Conservation (phyloP, 1,140 invertebrate species). For the Andricus grossulariae region DNA sequence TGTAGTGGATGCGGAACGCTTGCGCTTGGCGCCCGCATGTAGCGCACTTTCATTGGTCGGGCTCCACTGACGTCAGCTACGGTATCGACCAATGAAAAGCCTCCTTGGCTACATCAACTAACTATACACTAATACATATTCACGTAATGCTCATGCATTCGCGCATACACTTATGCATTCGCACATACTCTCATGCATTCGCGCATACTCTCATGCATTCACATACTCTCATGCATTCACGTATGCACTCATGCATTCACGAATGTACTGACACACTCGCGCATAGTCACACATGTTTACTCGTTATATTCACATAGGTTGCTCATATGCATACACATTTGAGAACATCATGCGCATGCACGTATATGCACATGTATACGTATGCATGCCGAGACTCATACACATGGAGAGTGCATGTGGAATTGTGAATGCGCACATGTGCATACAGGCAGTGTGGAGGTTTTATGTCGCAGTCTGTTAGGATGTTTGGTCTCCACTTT, state of each 20-base stretch:
- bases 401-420: background rate
- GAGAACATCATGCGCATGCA: background rate
- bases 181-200: no score
- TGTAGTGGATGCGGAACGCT: slow-evolving; percentile 12
- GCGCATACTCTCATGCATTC: background rate
- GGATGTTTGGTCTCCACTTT: slow-evolving; percentile 30
- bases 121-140: background rate
- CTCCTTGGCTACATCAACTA: slow-evolving; percentile 37
- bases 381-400: background rate
- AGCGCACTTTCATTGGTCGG: slow-evolving; percentile 45
- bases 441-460: background rate
- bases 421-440: background rate
- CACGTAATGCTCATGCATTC: background rate
- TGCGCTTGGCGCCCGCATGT: slow-evolving; percentile 36
- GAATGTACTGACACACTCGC: background rate
- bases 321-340: background rate
- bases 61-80: slow-evolving; percentile 62
- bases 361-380: background rate
- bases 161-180: background rate
- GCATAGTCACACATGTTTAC: background rate
- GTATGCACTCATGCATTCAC: background rate
- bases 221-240: background rate
- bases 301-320: background rate
- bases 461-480: slow-evolving; percentile 28
- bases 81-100: slow-evolving; percentile 62